Percentiles rank a stretch among this genome's conserved stretches.
Conservation (phyloP, 1,140 invertebrate species). For the Eulimnadia texana region DNA sequence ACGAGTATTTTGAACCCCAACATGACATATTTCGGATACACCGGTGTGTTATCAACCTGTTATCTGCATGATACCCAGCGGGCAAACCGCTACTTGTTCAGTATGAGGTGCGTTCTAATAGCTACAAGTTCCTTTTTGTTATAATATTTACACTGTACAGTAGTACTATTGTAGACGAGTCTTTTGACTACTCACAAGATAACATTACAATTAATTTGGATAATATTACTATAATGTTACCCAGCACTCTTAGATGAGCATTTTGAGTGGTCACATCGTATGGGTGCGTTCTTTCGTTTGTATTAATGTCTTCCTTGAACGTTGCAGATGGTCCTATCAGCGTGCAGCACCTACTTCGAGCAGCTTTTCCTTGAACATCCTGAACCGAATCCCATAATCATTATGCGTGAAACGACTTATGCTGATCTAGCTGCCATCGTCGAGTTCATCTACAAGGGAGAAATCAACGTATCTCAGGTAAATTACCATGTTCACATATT, state of each 20-base stretch:
- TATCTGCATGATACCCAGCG: neutral
- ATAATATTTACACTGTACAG: no score
- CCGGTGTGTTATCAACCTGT: neutral
- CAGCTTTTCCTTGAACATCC: slow-evolving; percentile 74
- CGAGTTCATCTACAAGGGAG: slow-evolving; percentile 89
- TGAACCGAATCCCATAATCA: slow-evolving; percentile 61
- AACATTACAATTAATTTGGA: no score
- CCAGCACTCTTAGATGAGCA: no score
- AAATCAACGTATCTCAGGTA: slow-evolving; percentile 87
- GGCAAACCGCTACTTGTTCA: no score
- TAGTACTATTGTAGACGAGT: no score
- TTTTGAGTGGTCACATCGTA: no score
- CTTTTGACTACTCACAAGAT: no score
- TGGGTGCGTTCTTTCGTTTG: neutral
- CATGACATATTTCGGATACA: neutral
- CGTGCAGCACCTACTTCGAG: slow-evolving; percentile 79
- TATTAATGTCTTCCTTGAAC: slow-evolving; percentile 30
- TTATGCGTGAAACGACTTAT: slow-evolving; percentile 70
- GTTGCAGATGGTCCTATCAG: slow-evolving; percentile 47
- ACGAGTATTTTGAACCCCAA: neutral
- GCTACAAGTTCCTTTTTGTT: no score
- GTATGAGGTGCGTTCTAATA: no score
- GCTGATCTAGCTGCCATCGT: slow-evolving; percentile 70
- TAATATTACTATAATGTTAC: no score
- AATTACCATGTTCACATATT: slow-evolving; percentile 34